These are phyloP conservation scores for Cephus spinipes DNA, from an alignment of 2,888 invertebrate species.

Conservation along the genomic window DNA sequence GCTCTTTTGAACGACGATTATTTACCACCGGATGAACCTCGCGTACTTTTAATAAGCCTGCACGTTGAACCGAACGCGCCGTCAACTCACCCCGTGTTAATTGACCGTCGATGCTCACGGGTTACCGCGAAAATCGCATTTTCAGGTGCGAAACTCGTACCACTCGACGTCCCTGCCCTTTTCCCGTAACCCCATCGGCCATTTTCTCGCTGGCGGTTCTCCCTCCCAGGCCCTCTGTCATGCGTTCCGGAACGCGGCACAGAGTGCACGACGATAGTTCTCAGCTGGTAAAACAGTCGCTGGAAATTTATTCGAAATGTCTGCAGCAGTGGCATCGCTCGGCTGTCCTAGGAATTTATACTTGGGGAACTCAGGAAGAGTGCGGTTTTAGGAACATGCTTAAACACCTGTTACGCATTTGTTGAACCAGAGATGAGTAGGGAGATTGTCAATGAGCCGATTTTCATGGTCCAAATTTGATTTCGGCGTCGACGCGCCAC, in stretches of 20 bases:
- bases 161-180: constrained; percentile 65
- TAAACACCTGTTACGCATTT: neutral
- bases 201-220: constrained; percentile 60
- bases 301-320: neutral
- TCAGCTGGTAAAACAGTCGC: constrained; percentile 12
- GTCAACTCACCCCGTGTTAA: constrained; percentile 19
- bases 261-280: constrained; percentile 7
- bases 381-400: neutral
- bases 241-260: constrained; percentile 2
- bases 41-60: constrained; percentile 1
- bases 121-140: constrained; percentile 41
- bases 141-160: constrained; percentile 47
- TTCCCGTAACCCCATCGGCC: constrained; percentile 63
- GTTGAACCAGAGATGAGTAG: neutral
- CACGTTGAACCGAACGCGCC: constrained; percentile 18
- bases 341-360: neutral
- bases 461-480: too few species aligned
- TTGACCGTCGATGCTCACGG: constrained; percentile 23
- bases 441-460: too few species aligned
- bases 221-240: constrained; percentile 36
- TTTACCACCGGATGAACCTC: constrained; percentile 5
- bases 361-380: neutral
- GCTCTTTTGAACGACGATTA: constrained; percentile 44
- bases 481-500: too few species aligned
- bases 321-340: neutral